Percentiles rank a stretch among this genome's conserved stretches.
Conservation (phyloP, 2,888 invertebrate genomes). For the Chalcosyrphus nemorum region DNA sequence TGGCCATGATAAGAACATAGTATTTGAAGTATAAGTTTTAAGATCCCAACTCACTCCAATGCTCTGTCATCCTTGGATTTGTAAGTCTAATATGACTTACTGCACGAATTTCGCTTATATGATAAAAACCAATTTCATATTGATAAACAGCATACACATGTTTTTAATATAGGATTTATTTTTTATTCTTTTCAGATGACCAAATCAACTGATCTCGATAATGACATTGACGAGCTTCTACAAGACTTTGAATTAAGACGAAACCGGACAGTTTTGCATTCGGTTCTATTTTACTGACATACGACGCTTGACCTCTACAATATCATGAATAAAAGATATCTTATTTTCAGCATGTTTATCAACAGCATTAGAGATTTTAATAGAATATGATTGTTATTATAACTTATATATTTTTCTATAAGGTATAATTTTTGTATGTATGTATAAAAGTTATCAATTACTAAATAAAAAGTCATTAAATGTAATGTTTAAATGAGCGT, state of each 20-base stretch:
- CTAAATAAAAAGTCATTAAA: constrained; percentile 60
- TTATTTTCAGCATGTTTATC: constrained; percentile 21
- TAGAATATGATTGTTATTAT: constrained; percentile 55
- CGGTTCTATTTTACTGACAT: constrained; percentile 95
- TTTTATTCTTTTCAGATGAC: constrained; percentile 84
- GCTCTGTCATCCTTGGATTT: no score
- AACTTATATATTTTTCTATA: constrained; percentile 69
- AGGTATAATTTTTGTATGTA: constrained; percentile 63
- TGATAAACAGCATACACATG: background rate
- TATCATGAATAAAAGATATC: constrained; percentile 4
- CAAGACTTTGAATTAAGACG: constrained; percentile 96
- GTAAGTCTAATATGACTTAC: no score
- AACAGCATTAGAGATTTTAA: constrained; percentile 46
- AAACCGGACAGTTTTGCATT: constrained; percentile 93
- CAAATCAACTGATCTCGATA: constrained; percentile 95
- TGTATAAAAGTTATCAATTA: constrained; percentile 56
- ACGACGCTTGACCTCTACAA: constrained; percentile 1
- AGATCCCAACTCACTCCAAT: no score
- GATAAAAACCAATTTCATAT: no score
- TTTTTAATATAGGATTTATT: constrained; percentile 5
- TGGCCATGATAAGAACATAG: no score
- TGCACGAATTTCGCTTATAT: no score
- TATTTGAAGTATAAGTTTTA: no score
- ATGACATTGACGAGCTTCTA: constrained; percentile 98
- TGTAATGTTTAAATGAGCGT: constrained; percentile 21